A percentile compares a stretch with the other conserved stretches of the same genome.
Evolutionary conservation across 1,140 invertebrate genomes (phyloP).

Genomic region (Hyphantria cunea): DNA sequence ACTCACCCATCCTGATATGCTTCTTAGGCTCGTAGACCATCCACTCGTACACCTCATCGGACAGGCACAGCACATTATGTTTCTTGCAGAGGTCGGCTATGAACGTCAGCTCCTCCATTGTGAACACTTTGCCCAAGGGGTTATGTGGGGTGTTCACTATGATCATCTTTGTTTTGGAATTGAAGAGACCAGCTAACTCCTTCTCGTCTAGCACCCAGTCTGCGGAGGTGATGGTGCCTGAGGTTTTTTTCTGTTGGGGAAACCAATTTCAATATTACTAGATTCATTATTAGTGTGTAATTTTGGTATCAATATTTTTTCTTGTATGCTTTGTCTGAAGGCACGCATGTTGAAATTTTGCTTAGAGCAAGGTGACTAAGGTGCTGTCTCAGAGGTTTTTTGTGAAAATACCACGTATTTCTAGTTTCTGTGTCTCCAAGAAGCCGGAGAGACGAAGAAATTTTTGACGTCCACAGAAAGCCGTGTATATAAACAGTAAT

Average conservation of each 20-base stretch:
- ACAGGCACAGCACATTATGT: slow-evolving; percentile 94
- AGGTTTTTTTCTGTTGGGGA: slow-evolving; percentile 49
- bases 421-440: no score
- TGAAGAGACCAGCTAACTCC: slow-evolving; percentile 94
- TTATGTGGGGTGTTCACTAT: slow-evolving; percentile 98
- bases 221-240: slow-evolving; percentile 83
- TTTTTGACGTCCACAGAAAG: no score
- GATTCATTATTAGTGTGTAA: no score
- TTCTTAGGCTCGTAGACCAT: slow-evolving; percentile 93
- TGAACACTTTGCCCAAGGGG: slow-evolving; percentile 96
- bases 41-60: slow-evolving; percentile 99
- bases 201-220: slow-evolving; percentile 95
- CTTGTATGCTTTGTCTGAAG: no score
- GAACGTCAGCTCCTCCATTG: slow-evolving; percentile 85
- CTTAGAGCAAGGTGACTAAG: no score
- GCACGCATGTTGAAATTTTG: no score
- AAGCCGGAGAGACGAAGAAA: no score
- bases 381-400: no score
- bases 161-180: slow-evolving; percentile 95
- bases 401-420: no score
- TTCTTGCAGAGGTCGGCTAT: slow-evolving; percentile 96
- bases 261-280: slow-evolving; percentile 26
- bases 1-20: slow-evolving; percentile 94
- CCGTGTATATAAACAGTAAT: no score
- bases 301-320: no score